These are phyloP conservation scores for Kradibia gibbosae DNA, from an alignment of 1,140 invertebrate genomes.

Conservation along the genomic window DNA sequence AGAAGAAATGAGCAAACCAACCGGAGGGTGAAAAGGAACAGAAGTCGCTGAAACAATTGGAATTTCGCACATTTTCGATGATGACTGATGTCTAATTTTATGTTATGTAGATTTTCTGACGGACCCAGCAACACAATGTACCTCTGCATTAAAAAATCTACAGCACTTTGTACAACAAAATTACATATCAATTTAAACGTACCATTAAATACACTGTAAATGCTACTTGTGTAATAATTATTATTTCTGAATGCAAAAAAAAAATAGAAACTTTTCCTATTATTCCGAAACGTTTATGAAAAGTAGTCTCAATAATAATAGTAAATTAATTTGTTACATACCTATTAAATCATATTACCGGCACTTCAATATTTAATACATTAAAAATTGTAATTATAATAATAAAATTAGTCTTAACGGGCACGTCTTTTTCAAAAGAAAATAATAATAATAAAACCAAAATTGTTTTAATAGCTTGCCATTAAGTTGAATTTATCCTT, in stretches of 20 bases:
- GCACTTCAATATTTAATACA: neutral
- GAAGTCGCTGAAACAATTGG: conserved; percentile 3
- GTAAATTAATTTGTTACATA: too few relatives aligned
- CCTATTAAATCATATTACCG: too few relatives aligned
- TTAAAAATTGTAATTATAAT: neutral
- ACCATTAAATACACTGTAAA: neutral
- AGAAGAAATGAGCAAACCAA: neutral
- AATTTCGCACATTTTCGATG: neutral
- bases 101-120: neutral
- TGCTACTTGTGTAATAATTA: neutral
- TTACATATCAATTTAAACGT: neutral
- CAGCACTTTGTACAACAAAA: neutral
- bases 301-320: too few relatives aligned
- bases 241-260: too few relatives aligned
- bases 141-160: neutral
- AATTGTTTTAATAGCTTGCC: conserved; percentile 16
- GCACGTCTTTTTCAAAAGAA: neutral
- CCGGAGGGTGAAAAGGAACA: neutral
- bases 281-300: too few relatives aligned
- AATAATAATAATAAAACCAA: conserved; percentile 11
- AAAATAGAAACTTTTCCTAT: too few relatives aligned
- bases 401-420: neutral
- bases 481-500: neutral
- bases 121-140: neutral
- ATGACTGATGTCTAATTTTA: neutral